Evolutionary conservation across 2,113 vertebrate genomes (phyloP), one percentile per base, ranked within the genome.

Genomic region (Leptobrachium ailaonicum): DNA sequence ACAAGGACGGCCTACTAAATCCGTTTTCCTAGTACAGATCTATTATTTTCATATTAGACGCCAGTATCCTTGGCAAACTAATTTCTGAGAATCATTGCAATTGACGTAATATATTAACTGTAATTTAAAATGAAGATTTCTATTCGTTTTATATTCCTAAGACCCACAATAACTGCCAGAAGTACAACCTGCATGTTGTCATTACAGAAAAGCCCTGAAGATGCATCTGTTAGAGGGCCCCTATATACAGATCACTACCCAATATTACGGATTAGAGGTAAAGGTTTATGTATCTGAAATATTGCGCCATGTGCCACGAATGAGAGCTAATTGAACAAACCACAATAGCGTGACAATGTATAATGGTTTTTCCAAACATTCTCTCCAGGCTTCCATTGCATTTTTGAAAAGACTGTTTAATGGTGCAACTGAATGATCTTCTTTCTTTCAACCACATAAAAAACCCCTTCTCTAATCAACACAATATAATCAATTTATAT

Each of bases 401-500:
- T 42, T 43, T 43, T 8, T 79, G 32, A 79, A 78, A 64, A 71
- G 75, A 69, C 75, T 77, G 14, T 64, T 68, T 76, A 75, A 66
- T 75, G 62, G 73, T 40, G 32, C 42, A 44, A 69, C 41, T 68
- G 63, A 69, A 77, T 13, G 43, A 67, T 66, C 40, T 41, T 7
- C 11, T 45, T 43, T 75, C 41, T 47, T 60, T 70, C 64, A 44
- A 20, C 60, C 41, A 20, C 44, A 72, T 45, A 77, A 77, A 71
- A 77, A 69, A 66, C 50, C 41, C 32, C 75, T 66, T 8, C 42
- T n/a, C 75, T 43, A 58, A 13, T 5, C 14, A 53, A 67, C 53
- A 77, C 75, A 75, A 75, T 70, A 77, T 69, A 77, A 77, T 77
- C 67, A 69, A 77, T 77, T 77, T 77, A 60, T 70, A 60, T 66